Percentiles rank a stretch among this genome's conserved stretches.
Evolutionary conservation across 2,797 vertebrate species (phyloP).

Genomic region (Fringilla coelebs): DNA sequence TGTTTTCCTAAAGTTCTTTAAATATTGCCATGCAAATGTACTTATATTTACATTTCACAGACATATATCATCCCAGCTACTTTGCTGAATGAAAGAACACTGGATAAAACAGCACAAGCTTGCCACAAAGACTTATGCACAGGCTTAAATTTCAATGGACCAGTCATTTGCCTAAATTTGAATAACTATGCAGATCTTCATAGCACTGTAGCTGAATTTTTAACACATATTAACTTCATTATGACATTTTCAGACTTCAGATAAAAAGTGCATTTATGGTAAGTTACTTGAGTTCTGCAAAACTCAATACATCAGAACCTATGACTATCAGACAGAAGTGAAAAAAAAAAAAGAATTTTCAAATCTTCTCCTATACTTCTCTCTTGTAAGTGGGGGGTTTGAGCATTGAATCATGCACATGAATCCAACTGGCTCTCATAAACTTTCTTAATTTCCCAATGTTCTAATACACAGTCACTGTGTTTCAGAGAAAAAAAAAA

Average conservation of each 20-base stretch:
- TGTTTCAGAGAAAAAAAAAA: neutral
- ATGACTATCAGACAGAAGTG: neutral
- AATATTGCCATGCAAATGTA: neutral
- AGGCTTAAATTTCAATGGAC: conserved; percentile 15
- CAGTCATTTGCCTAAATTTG: conserved; percentile 5
- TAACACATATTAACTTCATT: neutral
- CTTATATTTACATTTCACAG: conserved; percentile 32
- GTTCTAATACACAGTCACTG: neutral
- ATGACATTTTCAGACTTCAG: neutral
- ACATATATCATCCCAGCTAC: neutral
- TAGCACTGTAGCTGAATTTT: neutral
- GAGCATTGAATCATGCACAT: neutral
- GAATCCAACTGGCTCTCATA: neutral
- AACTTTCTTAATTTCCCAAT: neutral
- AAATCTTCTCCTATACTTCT: neutral
- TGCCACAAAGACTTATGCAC: neutral
- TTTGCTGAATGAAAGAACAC: neutral
- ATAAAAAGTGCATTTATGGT: neutral
- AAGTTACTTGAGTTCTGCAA: neutral
- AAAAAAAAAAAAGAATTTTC: neutral
- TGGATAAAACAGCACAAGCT: conserved; percentile 3
- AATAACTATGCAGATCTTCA: conserved; percentile 19
- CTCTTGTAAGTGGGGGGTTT: neutral
- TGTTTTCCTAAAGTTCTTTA: neutral
- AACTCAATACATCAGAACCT: neutral